Conservation (phyloP, 2,888 invertebrate genomes). For the Dasypolia templi region DNA sequence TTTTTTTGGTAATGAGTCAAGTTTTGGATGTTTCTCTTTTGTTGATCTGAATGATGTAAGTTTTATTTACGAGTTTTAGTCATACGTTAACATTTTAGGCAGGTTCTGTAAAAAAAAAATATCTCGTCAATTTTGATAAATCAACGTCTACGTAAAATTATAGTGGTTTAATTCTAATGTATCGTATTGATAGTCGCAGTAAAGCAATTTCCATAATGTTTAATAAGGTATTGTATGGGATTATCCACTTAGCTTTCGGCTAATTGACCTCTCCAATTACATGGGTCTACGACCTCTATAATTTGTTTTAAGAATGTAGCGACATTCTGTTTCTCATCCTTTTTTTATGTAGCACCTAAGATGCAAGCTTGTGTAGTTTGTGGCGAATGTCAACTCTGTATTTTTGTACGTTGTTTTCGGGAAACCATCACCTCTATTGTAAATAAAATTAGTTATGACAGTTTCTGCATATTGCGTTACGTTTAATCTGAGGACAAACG, state of each 20-base stretch:
- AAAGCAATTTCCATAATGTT: conserved; percentile 7
- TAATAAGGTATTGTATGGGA: conserved; percentile 17
- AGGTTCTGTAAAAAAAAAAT: neutral
- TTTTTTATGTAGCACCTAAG: conserved; percentile 2
- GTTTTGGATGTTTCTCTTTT: conserved; percentile 29
- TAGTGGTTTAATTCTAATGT: neutral
- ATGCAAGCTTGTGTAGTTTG: neutral
- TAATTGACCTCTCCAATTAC: conserved; percentile 54
- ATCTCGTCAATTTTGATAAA: neutral
- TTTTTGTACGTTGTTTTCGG: neutral
- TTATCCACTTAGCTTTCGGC: conserved; percentile 28
- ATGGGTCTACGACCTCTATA: conserved; percentile 28
- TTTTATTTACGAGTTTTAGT: conserved; percentile 24
- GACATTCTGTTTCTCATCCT: conserved; percentile 14
- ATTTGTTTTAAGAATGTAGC: conserved; percentile 27
- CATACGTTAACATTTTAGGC: neutral
- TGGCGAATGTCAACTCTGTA: neutral
- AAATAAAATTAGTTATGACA: neutral
- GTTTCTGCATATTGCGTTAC: neutral
- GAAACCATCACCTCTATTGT: neutral
- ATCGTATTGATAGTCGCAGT: neutral
- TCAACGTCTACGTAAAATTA: conserved; percentile 2
- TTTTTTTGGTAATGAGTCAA: conserved; percentile 33
- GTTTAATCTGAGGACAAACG: neutral
- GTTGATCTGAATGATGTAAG: conserved; percentile 42